Base-by-base conservation (phyloP, 2,113 vertebrate genomes). In the Nestor notabilis region DNA sequence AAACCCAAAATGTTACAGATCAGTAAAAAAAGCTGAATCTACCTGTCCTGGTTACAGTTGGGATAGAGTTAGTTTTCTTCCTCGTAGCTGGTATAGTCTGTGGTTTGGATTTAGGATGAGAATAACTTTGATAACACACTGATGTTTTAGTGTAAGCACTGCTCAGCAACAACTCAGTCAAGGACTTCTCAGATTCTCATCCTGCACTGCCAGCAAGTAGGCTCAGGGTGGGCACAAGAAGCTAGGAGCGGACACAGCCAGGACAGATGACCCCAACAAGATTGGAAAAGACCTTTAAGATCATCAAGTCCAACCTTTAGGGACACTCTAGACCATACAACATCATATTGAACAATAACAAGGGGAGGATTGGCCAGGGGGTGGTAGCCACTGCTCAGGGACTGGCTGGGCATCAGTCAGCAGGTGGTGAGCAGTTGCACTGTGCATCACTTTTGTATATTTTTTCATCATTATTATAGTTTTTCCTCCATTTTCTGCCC, bases 331-430 rank as follows among this genome's bases (percentile, higher is more conserved):
- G 43, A 39, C 2, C 13, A 50, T 25, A 9, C 3, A 9, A 11
- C 13, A 44, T 9, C 63, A 17, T 4, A 14, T 4, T 44, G 63
- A 64, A 27, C 33, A 82, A 20, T 6, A 49, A 50, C 50, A n/a
- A 23, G 2, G 2, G 6, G 9, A 8, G 5, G 12, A 69, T 2
- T 2, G 0, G 9, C 8, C 24, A 35, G 29, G 20, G 8, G 13
- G 31, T 16, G 35, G 29, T 0, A 0, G 24, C 0, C 61, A 41
- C 25, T 87, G 41, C 83, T 43, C 1, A 0, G 41, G 31, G 28
- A 12, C 31, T 19, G 46, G 17, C 47, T 69, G 76, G 23, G 63
- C 41, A 49, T 49, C 2, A 0, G 6, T 17, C 63, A 76, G 69
- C 0, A 0, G 27, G 7, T 10, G 13, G 5, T 29, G 64, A 49